Evolutionary conservation across 2,888 invertebrate genomes (phyloP).

Genomic region (Calliopum simillimum): DNA sequence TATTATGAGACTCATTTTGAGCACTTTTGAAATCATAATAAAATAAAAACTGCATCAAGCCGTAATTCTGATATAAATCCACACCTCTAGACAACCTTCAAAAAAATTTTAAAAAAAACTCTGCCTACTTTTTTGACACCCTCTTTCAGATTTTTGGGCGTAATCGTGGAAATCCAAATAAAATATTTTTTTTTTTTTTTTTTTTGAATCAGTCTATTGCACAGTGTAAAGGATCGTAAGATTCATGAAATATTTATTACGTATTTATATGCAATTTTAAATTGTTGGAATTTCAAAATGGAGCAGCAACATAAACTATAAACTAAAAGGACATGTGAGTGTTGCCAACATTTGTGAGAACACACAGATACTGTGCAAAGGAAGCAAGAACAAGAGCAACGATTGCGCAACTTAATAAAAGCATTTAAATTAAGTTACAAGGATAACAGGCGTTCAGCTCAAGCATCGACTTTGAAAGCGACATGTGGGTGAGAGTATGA

Average conservation of each 20-base stretch:
- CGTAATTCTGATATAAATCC: too few species aligned
- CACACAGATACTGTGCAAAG: not conserved
- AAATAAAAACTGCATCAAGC: too few species aligned
- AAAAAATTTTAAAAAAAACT: too few species aligned
- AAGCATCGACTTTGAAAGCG: not conserved
- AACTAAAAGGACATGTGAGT: conserved; percentile 1
- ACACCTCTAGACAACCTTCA: too few species aligned
- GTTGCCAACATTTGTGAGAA: conserved; percentile 3
- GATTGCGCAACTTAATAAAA: conserved; percentile 23
- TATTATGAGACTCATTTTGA: too few species aligned
- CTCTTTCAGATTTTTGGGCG: too few species aligned
- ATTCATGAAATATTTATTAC: conserved; percentile 4
- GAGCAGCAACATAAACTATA: not conserved
- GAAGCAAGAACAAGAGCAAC: conserved; percentile 13
- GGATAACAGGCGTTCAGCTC: not conserved
- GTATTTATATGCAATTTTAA: conserved; percentile 6
- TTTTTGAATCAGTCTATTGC: too few species aligned
- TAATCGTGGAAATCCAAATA: too few species aligned
- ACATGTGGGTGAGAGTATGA: not conserved
- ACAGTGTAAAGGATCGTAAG: not conserved
- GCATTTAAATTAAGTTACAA: conserved; percentile 24
- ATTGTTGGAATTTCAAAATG: not conserved
- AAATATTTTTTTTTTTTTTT: too few species aligned
- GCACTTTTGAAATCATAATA: too few species aligned
- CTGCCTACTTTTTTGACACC: too few species aligned